Percentiles rank a stretch among this genome's conserved stretches.
Conservation (phyloP, 2,113 vertebrate species). For the Sorex fumeus region DNA sequence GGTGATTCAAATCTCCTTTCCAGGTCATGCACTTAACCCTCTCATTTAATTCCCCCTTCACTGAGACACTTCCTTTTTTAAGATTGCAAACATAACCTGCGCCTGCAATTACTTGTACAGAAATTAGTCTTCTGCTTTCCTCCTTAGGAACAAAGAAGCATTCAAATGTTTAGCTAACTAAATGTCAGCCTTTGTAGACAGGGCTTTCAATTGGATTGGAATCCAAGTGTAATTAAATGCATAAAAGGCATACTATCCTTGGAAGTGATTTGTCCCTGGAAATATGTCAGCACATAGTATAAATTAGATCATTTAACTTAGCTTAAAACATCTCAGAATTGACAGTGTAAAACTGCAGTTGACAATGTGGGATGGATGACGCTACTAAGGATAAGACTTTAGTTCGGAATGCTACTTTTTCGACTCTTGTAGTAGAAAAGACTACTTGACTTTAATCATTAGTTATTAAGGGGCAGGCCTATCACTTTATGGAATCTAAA, state of each 20-base stretch:
- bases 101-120: conserved; percentile 76
- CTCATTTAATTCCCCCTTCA: conserved; percentile 77
- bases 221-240: conserved; percentile 73
- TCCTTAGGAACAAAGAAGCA: conserved; percentile 68
- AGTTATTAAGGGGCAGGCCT: not conserved
- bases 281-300: conserved; percentile 60
- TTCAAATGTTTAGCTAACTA: conserved; percentile 73
- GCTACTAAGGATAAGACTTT: not conserved
- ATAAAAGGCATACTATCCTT: conserved; percentile 42
- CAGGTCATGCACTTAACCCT: conserved; percentile 68
- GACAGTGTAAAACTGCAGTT: conserved; percentile 33
- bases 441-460: conserved; percentile 19
- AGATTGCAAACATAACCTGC: conserved; percentile 74
- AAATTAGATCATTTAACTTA: conserved; percentile 64
- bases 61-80: conserved; percentile 70
- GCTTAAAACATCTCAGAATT: conserved; percentile 3
- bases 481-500: not conserved
- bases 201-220: conserved; percentile 64
- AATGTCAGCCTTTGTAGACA: conserved; percentile 72
- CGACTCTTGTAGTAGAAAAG: not conserved
- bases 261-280: conserved; percentile 63
- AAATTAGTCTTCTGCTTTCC: conserved; percentile 73
- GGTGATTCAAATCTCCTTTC: conserved; percentile 67
- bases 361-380: conserved; percentile 15
- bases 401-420: not conserved